Percentiles rank a stretch among this genome's conserved stretches.
These are phyloP conservation scores for Epinephelus awoara DNA, from an alignment of 2,797 vertebrate genomes.

Conservation along the genomic window DNA sequence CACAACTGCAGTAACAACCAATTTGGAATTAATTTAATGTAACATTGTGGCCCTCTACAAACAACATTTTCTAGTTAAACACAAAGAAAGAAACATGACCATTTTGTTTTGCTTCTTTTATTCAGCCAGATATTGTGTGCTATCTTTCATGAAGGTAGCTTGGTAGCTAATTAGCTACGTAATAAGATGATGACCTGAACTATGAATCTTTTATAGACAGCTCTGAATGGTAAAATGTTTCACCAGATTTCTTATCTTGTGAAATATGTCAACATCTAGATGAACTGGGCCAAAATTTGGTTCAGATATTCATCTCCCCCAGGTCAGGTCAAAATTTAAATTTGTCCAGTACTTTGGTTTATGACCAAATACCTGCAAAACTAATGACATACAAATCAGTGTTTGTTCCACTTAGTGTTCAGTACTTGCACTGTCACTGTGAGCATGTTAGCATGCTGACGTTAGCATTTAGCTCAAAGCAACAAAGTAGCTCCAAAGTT, in stretches of 20 bases:
- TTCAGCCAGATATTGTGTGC: background rate
- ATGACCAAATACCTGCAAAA: background rate
- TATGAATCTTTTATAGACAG: background rate
- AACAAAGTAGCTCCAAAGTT: too few species aligned
- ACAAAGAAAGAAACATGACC: background rate
- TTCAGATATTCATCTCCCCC: too few species aligned
- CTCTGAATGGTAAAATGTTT: constrained; percentile 12
- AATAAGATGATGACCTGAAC: background rate
- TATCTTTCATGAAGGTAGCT: background rate
- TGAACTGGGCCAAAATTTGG: too few species aligned
- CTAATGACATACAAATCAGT: background rate
- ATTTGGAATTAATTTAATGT: too few species aligned
- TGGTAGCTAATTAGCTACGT: background rate
- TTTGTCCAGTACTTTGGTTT: background rate
- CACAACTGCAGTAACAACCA: background rate
- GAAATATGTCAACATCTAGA: too few species aligned
- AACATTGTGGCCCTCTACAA: background rate
- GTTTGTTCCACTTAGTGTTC: background rate
- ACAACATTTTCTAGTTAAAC: background rate
- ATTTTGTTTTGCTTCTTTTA: constrained; percentile 8
- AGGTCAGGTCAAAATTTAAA: too few species aligned
- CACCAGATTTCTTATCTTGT: background rate
- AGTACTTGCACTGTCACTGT: too few species aligned
- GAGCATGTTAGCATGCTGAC: background rate
- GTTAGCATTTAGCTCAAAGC: too few species aligned